phyloP scores from a whole-genome alignment of 1,140 invertebrate genomes.

The Pseudomyrmex pallidus region DNA sequence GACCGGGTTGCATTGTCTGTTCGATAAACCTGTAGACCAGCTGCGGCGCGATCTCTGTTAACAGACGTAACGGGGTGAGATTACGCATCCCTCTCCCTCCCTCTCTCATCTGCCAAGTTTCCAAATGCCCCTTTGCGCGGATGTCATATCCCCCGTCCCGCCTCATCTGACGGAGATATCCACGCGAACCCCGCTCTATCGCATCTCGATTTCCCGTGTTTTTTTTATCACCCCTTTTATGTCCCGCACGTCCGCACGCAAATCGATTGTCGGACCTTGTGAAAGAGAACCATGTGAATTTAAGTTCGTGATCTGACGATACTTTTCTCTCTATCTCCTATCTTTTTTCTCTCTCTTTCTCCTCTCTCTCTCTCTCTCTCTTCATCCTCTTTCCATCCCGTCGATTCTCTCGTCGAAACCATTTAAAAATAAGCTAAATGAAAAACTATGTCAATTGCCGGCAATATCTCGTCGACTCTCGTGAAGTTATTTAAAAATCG shows the following conservation, averaged over 20 bases:
- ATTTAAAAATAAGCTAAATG: constrained; percentile 51
- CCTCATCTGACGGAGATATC: too few species aligned
- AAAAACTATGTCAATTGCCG: constrained; percentile 54
- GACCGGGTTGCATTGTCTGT: constrained; percentile 87
- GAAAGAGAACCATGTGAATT: constrained; percentile 40
- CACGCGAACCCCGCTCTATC: neutral
- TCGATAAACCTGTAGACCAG: constrained; percentile 87
- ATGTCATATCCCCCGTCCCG: too few species aligned
- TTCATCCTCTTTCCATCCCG: neutral
- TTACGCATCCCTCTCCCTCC: constrained; percentile 38
- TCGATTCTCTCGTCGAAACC: constrained; percentile 23
- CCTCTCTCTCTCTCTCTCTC: too few species aligned
- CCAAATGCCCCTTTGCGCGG: constrained; percentile 45
- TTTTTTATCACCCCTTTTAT: neutral
- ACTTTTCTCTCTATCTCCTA: neutral
- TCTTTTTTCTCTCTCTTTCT: too few species aligned
- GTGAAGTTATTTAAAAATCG: constrained; percentile 23
- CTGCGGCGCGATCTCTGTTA: constrained; percentile 86
- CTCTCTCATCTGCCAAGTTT: constrained; percentile 4
- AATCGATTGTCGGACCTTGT: constrained; percentile 39
- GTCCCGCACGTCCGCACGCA: neutral
- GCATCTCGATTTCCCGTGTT: constrained; percentile 17
- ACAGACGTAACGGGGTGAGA: constrained; percentile 68
- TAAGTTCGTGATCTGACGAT: constrained; percentile 49
- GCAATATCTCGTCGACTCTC: constrained; percentile 28